Conservation (phyloP, 2,888 invertebrate genomes). For the Zygothrica quintamaculata region DNA sequence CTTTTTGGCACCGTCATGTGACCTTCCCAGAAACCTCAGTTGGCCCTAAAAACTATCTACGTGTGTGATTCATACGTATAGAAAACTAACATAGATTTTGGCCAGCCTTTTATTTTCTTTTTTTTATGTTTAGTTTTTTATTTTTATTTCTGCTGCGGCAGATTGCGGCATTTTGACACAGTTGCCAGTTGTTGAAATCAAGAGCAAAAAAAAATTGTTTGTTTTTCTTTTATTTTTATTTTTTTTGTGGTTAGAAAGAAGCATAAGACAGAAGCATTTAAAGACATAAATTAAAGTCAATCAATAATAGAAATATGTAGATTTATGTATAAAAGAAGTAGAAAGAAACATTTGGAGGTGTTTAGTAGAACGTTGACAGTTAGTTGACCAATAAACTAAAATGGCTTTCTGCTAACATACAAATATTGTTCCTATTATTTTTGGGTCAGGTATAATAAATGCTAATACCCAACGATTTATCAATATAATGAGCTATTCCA, state of each 20-base stretch:
- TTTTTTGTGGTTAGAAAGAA: neutral
- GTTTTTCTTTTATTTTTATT: too few relatives aligned
- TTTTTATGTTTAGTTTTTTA: constrained; percentile 3
- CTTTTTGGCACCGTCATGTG: constrained; percentile 11
- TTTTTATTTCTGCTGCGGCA: constrained; percentile 37
- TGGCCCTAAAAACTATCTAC: constrained; percentile 26
- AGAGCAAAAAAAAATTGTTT: constrained; percentile 20
- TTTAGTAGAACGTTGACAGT: constrained; percentile 30
- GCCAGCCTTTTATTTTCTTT: constrained; percentile 11
- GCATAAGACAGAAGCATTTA: constrained; percentile 17
- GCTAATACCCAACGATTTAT: constrained; percentile 46
- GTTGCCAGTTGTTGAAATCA: constrained; percentile 36
- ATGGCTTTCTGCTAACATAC: constrained; percentile 3
- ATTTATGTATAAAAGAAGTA: constrained; percentile 3
- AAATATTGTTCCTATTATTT: constrained; percentile 9
- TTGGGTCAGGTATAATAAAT: constrained; percentile 38
- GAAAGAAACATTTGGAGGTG: neutral
- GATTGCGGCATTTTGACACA: constrained; percentile 53
- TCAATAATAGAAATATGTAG: constrained; percentile 20
- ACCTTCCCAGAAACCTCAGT: constrained; percentile 14
- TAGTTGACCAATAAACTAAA: constrained; percentile 16
- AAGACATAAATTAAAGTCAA: constrained; percentile 22
- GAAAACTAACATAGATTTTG: constrained; percentile 25
- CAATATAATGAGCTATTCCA: constrained; percentile 36
- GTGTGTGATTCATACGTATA: constrained; percentile 35